Percentiles rank a stretch among this genome's conserved stretches.
Evolutionary conservation across 2,888 invertebrate species (phyloP).

Genomic region (Carcina quercana): DNA sequence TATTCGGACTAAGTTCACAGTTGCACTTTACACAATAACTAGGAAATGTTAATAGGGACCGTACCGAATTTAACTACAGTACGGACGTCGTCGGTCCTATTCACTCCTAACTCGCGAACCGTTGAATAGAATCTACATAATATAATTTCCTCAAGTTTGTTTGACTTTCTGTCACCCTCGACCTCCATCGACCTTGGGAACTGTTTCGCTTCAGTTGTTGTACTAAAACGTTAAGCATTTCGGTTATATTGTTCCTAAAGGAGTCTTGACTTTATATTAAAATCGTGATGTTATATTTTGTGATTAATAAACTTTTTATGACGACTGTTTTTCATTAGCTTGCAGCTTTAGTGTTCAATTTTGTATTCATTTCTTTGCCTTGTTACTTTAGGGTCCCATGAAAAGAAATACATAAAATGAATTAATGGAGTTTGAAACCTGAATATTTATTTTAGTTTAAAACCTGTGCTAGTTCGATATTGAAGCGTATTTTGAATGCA

Average conservation of each 20-base stretch:
- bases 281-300: too few relatives aligned
- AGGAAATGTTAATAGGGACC: conserved; percentile 12
- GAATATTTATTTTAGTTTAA: too few relatives aligned
- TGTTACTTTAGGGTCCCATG: too few relatives aligned
- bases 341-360: too few relatives aligned
- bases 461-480: too few relatives aligned
- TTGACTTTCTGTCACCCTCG: conserved; percentile 8
- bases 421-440: too few relatives aligned
- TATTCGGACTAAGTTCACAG: conserved; percentile 5
- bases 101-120: conserved; percentile 7
- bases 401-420: too few relatives aligned
- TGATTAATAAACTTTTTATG: too few relatives aligned
- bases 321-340: too few relatives aligned
- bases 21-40: conserved; percentile 9
- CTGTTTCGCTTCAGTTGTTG: neutral
- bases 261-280: neutral
- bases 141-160: conserved; percentile 12
- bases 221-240: neutral
- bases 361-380: too few relatives aligned
- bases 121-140: conserved; percentile 12
- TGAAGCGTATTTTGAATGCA: too few relatives aligned
- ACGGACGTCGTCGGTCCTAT: conserved; percentile 7
- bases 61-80: conserved; percentile 6
- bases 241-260: neutral
- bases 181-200: conserved; percentile 3